Evolutionary conservation across 2,113 vertebrate species (phyloP), one percentile per base, ranked within the genome.

Genomic region (Hippocampus abdominalis): DNA sequence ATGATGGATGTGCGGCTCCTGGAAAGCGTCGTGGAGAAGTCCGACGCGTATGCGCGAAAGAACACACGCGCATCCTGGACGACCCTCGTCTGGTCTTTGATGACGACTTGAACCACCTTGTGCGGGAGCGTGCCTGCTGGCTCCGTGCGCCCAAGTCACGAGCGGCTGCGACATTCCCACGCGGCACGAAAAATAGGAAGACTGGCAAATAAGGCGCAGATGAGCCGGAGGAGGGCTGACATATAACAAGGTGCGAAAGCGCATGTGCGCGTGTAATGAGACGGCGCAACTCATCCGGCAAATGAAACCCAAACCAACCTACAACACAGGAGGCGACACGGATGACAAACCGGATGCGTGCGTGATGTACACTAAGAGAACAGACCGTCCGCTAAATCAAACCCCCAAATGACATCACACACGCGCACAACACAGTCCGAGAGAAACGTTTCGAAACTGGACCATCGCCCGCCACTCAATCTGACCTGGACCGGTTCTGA

Each of bases 201-300:
- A 62, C 66, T 46, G 73, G 78, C 78, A 85, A 76, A 81, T 74
- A 73, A 72, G 76, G 66, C 79, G 51, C 82, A 89, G 87, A 89
- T 87, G 87, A 88, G 74, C 70, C 63, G 86, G 81, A 87, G 87
- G 88, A 88, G 82, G 83, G 46, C 73, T 85, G 87, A 87, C 80
- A 83, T 78, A 79, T 73, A 84, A 77, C 81, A 77, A 83, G 77
- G 82, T 84, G 87, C 75, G 65, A 71, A 36, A 77, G 62, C 54
- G 48, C 51, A 3, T 62, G 64, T 60, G 76, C 64, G 49, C 63
- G 6, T 59, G 64, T 64, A 73, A 84, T 40, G 72, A 79, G 79
- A 76, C 79, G 68, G 74, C 66, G 44, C 63, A 66, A 81, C 78
- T 80, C 85, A 73, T 56, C 83, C 79, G 75, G 83, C 72, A 81